Percentiles rank a stretch among this genome's conserved stretches.
Evolutionary conservation across 1,140 invertebrate species (phyloP).

Genomic region (Nasonia vitripennis): DNA sequence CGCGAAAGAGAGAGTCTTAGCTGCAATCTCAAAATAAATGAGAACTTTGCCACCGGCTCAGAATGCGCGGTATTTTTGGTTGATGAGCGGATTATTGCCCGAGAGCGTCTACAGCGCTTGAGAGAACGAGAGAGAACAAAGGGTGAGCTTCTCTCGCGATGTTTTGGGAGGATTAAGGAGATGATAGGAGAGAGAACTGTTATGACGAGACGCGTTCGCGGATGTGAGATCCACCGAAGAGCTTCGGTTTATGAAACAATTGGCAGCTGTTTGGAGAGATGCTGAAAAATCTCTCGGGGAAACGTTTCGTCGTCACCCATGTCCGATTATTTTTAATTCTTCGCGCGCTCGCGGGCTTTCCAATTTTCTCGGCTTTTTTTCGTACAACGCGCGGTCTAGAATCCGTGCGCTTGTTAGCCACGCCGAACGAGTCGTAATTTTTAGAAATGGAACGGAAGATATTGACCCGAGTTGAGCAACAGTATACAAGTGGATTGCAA

Average conservation of each 20-base stretch:
- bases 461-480: too few relatives aligned
- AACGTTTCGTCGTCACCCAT: background rate
- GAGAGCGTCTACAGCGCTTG: background rate
- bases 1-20: background rate
- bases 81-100: background rate
- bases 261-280: background rate
- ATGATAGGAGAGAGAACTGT: too few relatives aligned
- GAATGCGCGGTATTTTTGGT: slow-evolving; percentile 14
- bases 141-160: too few relatives aligned
- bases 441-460: background rate
- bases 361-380: too few relatives aligned
- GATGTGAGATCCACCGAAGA: slow-evolving; percentile 10
- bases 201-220: background rate
- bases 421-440: background rate
- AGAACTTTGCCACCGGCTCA: background rate
- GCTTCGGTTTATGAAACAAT: slow-evolving; percentile 37
- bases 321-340: slow-evolving; percentile 34
- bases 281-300: slow-evolving; percentile 22
- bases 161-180: too few relatives aligned
- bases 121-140: too few relatives aligned
- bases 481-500: too few relatives aligned
- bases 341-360: background rate
- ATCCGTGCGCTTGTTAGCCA: too few relatives aligned
- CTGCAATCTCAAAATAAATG: slow-evolving; percentile 4
- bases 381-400: too few relatives aligned